A percentile compares a stretch with the other conserved stretches of the same genome.
These are phyloP conservation scores for Ctenopoma kingsleyae DNA, from an alignment of 2,797 vertebrate genomes.

Conservation along the genomic window DNA sequence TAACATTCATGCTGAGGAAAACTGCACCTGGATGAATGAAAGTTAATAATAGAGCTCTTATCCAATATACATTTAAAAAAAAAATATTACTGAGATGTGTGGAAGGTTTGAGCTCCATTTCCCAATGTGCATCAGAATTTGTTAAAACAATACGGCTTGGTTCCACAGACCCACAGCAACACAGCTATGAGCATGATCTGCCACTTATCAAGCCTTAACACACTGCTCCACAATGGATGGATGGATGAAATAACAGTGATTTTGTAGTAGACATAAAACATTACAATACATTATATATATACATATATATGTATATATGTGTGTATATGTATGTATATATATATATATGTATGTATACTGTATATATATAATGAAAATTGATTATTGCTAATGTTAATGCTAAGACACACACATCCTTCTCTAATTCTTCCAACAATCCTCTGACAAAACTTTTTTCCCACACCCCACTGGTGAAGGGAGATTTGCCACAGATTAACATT, in stretches of 20 bases:
- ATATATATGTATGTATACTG: no score
- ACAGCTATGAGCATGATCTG: conserved; percentile 46
- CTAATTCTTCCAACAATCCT: no score
- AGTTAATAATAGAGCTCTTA: conserved; percentile 29
- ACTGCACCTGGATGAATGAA: conserved; percentile 8
- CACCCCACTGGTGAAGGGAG: no score
- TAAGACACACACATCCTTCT: no score
- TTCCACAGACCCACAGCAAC: conserved; percentile 42
- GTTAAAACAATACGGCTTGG: conserved; percentile 67
- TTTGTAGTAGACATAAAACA: background rate
- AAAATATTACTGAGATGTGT: conserved; percentile 35
- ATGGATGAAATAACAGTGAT: background rate
- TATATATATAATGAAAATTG: no score
- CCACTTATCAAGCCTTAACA: conserved; percentile 64
- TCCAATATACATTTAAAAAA: background rate
- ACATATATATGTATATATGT: no score
- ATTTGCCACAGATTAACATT: no score
- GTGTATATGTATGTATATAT: no score
- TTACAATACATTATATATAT: no score
- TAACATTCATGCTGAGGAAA: conserved; percentile 20
- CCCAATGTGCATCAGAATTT: conserved; percentile 48
- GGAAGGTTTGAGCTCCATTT: conserved; percentile 46
- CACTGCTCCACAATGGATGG: conserved; percentile 55
- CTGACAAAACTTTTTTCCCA: no score
- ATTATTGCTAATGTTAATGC: no score